Evolutionary conservation across 2,113 vertebrate species (phyloP), one percentile per base, ranked within the genome.

Genomic region (Atlantisia rogersi): DNA sequence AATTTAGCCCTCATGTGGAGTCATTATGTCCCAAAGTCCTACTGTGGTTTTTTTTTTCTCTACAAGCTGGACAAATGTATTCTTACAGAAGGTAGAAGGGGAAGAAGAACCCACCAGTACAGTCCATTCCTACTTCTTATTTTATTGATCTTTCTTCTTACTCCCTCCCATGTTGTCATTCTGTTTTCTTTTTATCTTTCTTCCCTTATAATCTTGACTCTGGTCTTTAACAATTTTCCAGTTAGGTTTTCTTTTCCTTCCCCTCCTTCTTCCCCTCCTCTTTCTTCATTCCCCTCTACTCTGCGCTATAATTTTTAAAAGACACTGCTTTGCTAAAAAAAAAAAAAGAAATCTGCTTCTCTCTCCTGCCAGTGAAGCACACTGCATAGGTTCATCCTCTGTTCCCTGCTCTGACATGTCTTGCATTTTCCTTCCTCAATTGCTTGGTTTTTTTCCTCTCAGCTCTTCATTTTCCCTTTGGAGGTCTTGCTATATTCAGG

Each of bases 1-100:
- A 22, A 46, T 81, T 62, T 29, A 64, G 8, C 18, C 48, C 28
- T 76, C 14, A 28, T 0, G 2, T 0, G 1, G 25, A 40, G 22
- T 29, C 14, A 1, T 46, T 53, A 29, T 5, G 11, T 28, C 26
- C 29, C 32, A 12, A 69, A 71, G 20, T 15, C 18, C 32, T 14
- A 29, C 46, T 48, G 46, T 48, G 46, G 20, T 31, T 35, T 64
- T 39, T 39, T 39, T 39, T 50, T 29, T 7, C 18, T 50, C 62
- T 58, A 50, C 35, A 50, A 80, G 31, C 11, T 50, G 56, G 24
- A n/a, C 24, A 58, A 87, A 80, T 6, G 13, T n/a, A 68, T 62
- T 62, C 31, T 68, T 81, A 40, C 12, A 73, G 42, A 80, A 68
- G 15, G 25, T 76, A 53, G 80, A 86, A 74, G 9, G 8, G 4